Evolutionary conservation across 2,888 invertebrate species (phyloP), one percentile per base, ranked within the genome.

Genomic region (Eudasyphora cyanicolor): DNA sequence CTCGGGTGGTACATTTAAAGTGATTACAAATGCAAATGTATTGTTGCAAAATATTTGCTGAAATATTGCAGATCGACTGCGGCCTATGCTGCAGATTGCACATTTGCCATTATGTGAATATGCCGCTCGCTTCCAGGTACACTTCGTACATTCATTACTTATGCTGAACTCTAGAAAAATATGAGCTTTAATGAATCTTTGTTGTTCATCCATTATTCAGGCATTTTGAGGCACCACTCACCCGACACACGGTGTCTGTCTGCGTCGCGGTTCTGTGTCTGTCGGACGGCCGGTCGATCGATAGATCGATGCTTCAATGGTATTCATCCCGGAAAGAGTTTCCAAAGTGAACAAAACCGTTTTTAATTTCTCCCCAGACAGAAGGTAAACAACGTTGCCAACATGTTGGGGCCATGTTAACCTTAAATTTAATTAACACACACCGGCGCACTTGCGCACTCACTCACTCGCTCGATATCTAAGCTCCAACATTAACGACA

Each of bases 281-380:
- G 24, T 24, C n/a, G n/a, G n/a, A n/a, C n/a, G n/a, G n/a, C n/a
- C n/a, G n/a, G n/a, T n/a, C n/a, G n/a, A n/a, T n/a, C n/a, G n/a
- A n/a, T n/a, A n/a, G n/a, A n/a, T n/a, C n/a, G n/a, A n/a, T n/a
- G n/a, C n/a, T n/a, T n/a, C n/a, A n/a, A 21, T 8, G 10, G 67
- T 81, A 67, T 78, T 84, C 84, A 84, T 84, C 84, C 84, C 84
- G 84, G 84, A 84, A 84, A 81, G 81, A 78, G 67, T 80, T 73
- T 57, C 29, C 64, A 76, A 79, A 81, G 81, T 81, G 76, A 73
- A 60, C 73, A 81, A 57, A 84, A 84, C 81, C 84, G 81, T 81
- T 84, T 81, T 84, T 84, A 84, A 84, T 84, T 84, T 84, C 76
- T 84, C 84, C 84, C 81, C 78, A 84, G 84, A 84, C 81, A 84